A percentile compares a stretch with the other conserved stretches of the same genome.
phyloP scores from a whole-genome alignment of 2,888 invertebrate genomes.

The Leptogaster cylindrica region DNA sequence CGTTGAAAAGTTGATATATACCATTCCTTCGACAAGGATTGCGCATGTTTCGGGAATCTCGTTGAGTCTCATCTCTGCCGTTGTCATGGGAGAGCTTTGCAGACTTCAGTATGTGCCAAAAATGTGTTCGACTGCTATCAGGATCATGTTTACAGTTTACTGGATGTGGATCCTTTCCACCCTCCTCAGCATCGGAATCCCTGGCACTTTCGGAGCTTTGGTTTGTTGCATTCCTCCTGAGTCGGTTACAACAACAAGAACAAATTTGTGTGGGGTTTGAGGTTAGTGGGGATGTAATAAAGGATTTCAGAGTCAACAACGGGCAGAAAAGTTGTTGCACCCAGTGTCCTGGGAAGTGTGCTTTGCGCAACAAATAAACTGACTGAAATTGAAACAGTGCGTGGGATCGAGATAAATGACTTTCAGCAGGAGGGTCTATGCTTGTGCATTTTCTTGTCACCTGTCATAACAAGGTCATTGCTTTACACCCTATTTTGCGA shows the following conservation, averaged over 20 bases:
- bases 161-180: no score
- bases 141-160: no score
- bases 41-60: constrained; percentile 17
- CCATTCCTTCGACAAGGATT: background rate
- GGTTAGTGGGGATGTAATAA: background rate
- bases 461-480: no score
- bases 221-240: background rate
- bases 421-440: no score
- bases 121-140: no score
- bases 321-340: background rate
- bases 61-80: constrained; percentile 17
- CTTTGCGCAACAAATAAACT: background rate
- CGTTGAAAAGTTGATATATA: no score
- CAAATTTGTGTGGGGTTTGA: background rate
- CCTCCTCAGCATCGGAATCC: background rate
- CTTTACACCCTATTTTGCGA: no score
- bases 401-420: background rate
- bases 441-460: no score
- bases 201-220: background rate
- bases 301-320: background rate
- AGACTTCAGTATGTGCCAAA: no score
- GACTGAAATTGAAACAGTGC: background rate
- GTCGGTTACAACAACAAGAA: background rate
- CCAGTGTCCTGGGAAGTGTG: no score
- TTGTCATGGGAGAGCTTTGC: constrained; percentile 22